Conservation (phyloP, 2,888 invertebrate species). For the Pteria penguin region DNA sequence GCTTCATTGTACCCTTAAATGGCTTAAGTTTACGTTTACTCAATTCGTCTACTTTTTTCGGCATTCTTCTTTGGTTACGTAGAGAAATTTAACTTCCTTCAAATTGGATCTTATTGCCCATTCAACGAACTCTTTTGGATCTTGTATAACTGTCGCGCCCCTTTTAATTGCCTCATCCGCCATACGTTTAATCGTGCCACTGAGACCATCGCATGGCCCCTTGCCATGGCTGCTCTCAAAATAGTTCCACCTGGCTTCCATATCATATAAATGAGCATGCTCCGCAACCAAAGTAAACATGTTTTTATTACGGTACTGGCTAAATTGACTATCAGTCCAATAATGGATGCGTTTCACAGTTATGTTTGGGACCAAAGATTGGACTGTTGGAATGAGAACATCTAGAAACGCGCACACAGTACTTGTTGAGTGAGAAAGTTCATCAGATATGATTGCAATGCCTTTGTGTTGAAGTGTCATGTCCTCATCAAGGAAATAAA, state of each 20-base stretch:
- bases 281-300: too few relatives aligned
- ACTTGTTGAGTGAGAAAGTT: slow-evolving; percentile 23
- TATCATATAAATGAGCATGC: slow-evolving; percentile 2
- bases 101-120: not conserved
- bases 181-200: slow-evolving; percentile 4
- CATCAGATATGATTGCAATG: slow-evolving; percentile 30
- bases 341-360: not conserved
- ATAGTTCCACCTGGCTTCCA: slow-evolving; percentile 7
- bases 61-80: not conserved
- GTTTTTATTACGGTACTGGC: slow-evolving; percentile 11
- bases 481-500: slow-evolving; percentile 10
- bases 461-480: slow-evolving; percentile 15
- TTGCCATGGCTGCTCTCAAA: slow-evolving; percentile 6
- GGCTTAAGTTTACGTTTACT: not conserved
- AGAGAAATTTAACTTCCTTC: not conserved
- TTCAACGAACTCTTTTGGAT: slow-evolving; percentile 1
- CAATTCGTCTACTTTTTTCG: not conserved
- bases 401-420: slow-evolving; percentile 29
- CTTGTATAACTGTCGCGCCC: slow-evolving; percentile 1
- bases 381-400: slow-evolving; percentile 21
- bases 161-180: slow-evolving; percentile 12
- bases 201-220: slow-evolving; percentile 10
- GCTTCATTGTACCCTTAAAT: slow-evolving; percentile 3
- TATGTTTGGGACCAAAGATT: not conserved
- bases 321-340: slow-evolving; percentile 5